Base-by-base conservation (phyloP, 2,113 vertebrate genomes). In the Pelodiscus sinensis region DNA sequence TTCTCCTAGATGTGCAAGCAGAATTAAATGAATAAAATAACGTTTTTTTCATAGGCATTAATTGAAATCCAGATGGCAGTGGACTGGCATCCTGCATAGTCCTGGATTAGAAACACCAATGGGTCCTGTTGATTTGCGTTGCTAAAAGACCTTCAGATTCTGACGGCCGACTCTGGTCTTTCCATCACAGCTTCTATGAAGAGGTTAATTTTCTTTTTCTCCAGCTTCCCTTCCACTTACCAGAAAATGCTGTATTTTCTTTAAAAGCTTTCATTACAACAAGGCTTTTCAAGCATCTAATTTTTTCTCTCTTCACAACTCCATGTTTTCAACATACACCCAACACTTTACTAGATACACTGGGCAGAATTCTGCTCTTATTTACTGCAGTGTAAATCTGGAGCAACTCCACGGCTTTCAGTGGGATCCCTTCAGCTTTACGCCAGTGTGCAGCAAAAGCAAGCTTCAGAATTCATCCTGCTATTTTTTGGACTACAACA, bases 401-500 rank as follows among this genome's bases (percentile, higher is more conserved):
- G 21, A 86, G 27, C 1, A 29, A 24, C 24, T 92, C 81, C 85
- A 29, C 1, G 2, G 9, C 35, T 54, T 35, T 35, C 3, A 24
- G 1, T 24, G n/a, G 35, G 84, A 44, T 78, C 78, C 25, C 78
- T 77, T 29, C 86, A 35, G 50, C 50, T 85, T 88, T 81, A 51
- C 57, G 9, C 13, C 60, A 84, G 35, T 22, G 7, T 24, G 35
- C 7, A 51, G 44, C 18, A 73, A 89, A 73, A 73, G 19, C 44
- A 68, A n/a, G 35, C 35, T 35, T 71, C 65, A 54, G 83, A 86
- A 56, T 35, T 50, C 65, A 56, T 51, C 65, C 73, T 82, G 82
- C 71, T 93, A 44, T 89, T 89, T 96, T 81, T 60, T 85, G 79
- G 81, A 35, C 71, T 82, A 60, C 38, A 84, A 89, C 52, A 35